Evolutionary conservation across 2,797 vertebrate species (phyloP), one percentile per base, ranked within the genome.

Genomic region (Rhinichthys osculus): DNA sequence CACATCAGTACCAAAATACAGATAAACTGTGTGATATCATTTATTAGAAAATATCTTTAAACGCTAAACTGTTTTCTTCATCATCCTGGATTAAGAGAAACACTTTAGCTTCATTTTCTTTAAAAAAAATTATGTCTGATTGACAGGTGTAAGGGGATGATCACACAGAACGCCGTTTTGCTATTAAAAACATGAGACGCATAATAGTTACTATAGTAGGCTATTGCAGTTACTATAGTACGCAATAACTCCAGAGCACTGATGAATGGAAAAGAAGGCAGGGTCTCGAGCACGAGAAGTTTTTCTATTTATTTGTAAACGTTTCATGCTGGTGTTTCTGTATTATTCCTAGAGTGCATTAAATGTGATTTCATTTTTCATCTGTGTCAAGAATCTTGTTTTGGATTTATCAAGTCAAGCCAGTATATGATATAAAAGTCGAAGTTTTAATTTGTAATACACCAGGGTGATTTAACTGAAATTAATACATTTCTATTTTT

Each of bases 371-470:
- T 62, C 10, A 62, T n/a, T 2, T 1, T n/a, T 27, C 10, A 59
- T 59, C 21, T 33, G 27, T 30, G 2, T 33, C 62, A 66, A 66
- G 14, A 16, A 66, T 66, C 2, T 66, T 33, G 62, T 13, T 62
- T 62, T n/a, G 10, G 1, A 59, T 59, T 59, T 59, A 59, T 59
- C 21, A 62, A 62, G 10, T 11, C 10, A 62, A 62, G 57, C 9
- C 23, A 62, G 23, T 33, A 16, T 11, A 7, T 66, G 14, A 30
- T 6, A 66, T 16, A 84, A 71, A 81, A 88, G 78, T 88, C 89
- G 82, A 87, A 85, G 81, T 90, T 92, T 89, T 89, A 72, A 92
- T 93, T 92, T 89, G 16, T 19, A 59, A 85, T 35, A 40, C 79
- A 69, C 66, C 69, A 35, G 73, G 50, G 11, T 17, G 35, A 87